Evolutionary conservation across 2,888 invertebrate genomes (phyloP).

Genomic region (Lithophane ornitopus): DNA sequence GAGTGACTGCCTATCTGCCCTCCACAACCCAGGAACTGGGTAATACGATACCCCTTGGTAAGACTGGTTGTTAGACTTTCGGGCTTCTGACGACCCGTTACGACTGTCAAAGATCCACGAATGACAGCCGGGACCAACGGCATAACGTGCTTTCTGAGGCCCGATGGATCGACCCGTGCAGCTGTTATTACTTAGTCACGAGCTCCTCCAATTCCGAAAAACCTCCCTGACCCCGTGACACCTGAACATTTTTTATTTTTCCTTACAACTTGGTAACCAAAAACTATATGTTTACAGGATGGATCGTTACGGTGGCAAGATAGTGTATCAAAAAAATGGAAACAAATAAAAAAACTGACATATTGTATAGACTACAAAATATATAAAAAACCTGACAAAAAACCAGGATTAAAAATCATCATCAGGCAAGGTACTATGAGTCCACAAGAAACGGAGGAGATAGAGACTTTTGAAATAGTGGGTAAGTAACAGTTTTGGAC

Average conservation of each 20-base stretch:
- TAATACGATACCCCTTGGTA: background rate
- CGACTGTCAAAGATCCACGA: too few species aligned
- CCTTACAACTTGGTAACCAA: background rate
- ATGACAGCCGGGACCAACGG: too few species aligned
- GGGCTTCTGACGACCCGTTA: too few species aligned
- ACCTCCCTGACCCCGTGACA: background rate
- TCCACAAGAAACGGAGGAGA: background rate
- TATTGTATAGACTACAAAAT: constrained; percentile 22
- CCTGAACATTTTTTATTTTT: background rate
- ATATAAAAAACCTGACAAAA: rapidly evolving
- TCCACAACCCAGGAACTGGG: background rate
- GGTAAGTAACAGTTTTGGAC: background rate
- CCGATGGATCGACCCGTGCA: background rate
- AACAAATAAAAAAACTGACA: background rate
- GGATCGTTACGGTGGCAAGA: constrained; percentile 3
- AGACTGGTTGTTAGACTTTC: background rate
- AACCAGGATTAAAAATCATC: background rate
- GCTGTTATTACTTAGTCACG: background rate
- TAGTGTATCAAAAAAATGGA: background rate
- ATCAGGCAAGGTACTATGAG: rapidly evolving
- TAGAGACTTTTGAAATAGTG: background rate
- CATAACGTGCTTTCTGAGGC: too few species aligned
- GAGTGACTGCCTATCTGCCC: background rate
- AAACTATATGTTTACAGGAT: constrained; percentile 10
- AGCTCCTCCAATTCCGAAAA: background rate